phyloP scores from a whole-genome alignment of 2,797 vertebrate species.

The Peromyscus eremicus region DNA sequence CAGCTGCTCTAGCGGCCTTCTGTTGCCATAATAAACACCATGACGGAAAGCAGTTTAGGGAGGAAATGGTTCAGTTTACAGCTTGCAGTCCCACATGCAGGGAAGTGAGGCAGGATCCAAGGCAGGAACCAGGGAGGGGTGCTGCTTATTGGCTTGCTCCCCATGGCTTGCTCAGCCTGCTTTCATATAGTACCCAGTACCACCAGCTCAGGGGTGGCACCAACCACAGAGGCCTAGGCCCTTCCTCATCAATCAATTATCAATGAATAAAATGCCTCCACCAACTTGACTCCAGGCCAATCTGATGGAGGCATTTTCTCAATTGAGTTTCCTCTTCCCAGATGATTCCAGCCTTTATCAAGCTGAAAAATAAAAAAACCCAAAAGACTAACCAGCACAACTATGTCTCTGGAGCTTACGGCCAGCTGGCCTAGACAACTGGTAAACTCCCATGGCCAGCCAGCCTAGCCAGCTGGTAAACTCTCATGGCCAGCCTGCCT shows the following conservation, averaged over 20 bases:
- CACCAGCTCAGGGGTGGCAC: too few species aligned
- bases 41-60: too few species aligned
- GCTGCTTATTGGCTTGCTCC: background rate
- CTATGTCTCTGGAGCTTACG: background rate
- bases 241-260: background rate
- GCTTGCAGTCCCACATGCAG: background rate
- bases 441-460: background rate
- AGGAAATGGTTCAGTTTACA: too few species aligned
- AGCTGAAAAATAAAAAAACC: background rate
- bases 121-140: background rate
- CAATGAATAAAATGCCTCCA: background rate
- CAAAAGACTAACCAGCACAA: background rate
- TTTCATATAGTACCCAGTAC: background rate
- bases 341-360: background rate
- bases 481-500: background rate
- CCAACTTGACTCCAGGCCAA: background rate
- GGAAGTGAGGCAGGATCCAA: background rate
- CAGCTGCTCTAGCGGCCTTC: background rate
- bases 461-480: background rate
- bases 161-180: background rate
- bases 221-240: background rate
- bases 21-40: background rate
- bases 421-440: too few species aligned
- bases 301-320: background rate
- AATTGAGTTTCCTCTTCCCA: background rate